Evolutionary conservation across 1,140 invertebrate species (phyloP).

Genomic region (Drosophila murphyi): DNA sequence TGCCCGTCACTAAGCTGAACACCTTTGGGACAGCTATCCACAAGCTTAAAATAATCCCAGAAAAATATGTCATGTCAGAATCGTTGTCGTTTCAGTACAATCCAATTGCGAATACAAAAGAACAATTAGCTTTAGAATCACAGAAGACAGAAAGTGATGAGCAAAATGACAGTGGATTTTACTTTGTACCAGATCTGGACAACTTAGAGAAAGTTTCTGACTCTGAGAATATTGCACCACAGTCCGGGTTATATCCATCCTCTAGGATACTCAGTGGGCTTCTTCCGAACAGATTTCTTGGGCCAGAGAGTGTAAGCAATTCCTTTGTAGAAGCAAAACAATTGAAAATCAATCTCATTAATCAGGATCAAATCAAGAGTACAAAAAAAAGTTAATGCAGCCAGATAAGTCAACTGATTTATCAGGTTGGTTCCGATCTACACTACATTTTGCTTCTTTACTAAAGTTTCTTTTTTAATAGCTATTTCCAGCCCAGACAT

Average conservation of each 20-base stretch:
- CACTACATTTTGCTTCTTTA: too few relatives aligned
- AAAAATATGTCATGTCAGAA: constrained; percentile 10
- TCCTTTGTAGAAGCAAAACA: neutral
- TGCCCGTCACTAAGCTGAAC: constrained; percentile 8
- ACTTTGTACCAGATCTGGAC: neutral
- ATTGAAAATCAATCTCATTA: neutral
- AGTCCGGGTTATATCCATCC: neutral
- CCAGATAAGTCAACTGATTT: too few relatives aligned
- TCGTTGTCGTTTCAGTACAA: constrained; percentile 20
- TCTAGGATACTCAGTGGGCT: neutral
- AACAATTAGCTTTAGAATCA: neutral
- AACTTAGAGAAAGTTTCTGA: neutral
- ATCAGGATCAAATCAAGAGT: neutral
- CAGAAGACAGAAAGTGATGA: neutral
- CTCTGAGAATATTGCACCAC: neutral
- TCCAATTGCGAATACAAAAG: neutral
- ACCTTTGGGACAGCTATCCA: constrained; percentile 2
- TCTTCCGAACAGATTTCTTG: neutral
- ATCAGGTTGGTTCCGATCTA: neutral
- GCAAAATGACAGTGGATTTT: constrained; percentile 3
- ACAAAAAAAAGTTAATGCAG: neutral
- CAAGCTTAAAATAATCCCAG: constrained; percentile 10
- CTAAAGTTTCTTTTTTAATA: neutral
- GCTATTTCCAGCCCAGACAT: neutral
- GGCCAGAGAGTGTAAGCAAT: neutral